Evolutionary conservation across 2,797 vertebrate species (phyloP).

Genomic region (Chaunax sp.): DNA sequence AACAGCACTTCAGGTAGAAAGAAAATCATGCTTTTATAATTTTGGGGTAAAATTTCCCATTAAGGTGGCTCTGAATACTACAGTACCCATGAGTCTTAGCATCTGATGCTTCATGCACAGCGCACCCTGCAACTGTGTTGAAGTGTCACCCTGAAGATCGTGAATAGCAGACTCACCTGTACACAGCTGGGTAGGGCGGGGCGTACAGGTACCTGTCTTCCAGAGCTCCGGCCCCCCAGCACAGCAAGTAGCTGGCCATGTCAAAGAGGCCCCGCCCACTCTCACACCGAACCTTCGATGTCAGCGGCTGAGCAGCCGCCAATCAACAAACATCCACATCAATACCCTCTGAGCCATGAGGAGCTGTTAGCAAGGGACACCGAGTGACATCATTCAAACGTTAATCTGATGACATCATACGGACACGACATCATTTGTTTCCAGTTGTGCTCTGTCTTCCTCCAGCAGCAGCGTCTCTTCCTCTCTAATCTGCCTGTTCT

Average conservation of each 20-base stretch:
- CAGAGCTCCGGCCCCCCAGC: conserved; percentile 81
- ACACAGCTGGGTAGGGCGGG: conserved; percentile 76
- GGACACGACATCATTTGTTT: conserved; percentile 12
- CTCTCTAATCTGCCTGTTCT: neutral
- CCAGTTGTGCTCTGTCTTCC: neutral
- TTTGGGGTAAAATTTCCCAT: too few species aligned
- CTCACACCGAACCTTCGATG: conserved; percentile 37
- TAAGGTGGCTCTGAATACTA: too few species aligned
- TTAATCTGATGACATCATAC: conserved; percentile 42
- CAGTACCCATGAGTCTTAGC: neutral
- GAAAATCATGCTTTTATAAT: too few species aligned
- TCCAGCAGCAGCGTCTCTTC: conserved; percentile 9
- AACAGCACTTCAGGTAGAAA: too few species aligned
- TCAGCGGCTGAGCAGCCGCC: conserved; percentile 28
- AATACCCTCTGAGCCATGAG: neutral
- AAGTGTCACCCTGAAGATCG: neutral
- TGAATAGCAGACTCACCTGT: conserved; percentile 72
- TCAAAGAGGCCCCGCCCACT: conserved; percentile 33
- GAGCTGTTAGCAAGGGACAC: neutral
- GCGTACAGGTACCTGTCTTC: conserved; percentile 80
- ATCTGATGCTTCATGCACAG: neutral
- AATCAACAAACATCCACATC: conserved; percentile 38
- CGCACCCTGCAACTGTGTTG: neutral
- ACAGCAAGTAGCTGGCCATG: conserved; percentile 81
- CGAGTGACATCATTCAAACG: conserved; percentile 2